Evolutionary conservation across 2,797 vertebrate genomes (phyloP), one percentile per base, ranked within the genome.

Genomic region (Silurus aristotelis): DNA sequence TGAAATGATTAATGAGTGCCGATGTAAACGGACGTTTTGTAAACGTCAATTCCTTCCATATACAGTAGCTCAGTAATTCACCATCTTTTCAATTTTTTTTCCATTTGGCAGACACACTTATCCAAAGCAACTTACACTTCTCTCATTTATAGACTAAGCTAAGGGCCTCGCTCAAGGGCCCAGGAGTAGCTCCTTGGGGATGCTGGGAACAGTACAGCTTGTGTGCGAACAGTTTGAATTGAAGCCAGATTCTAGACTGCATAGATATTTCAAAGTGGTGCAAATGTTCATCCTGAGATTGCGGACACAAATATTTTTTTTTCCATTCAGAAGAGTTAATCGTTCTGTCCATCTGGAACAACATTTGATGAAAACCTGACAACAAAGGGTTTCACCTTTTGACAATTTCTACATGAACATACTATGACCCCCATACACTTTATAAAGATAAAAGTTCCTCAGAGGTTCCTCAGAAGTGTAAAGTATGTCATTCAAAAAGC

Each of bases 1-100:
- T 85, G 81, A 89, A 66, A 83, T 77, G 75, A 56, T 87, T 89
- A 88, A 86, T 86, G 76, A 85, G 81, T 70, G 64, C 77, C 19
- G 56, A 64, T 56, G 38, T 15, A 85, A 38, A 86, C 43, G 67
- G 22, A 43, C 72, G 22, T 80, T 86, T 80, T 52, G 55, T 66
- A 82, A 27, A 84, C 79, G n/a, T 64, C 56, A 66, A 67, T 84
- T 87, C 73, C 82, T 85, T 89, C 83, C 72, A 48, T 82, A 82
- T 31, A 70, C 80, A 58, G 66, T 68, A 83, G 84, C 61, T 80
- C 38, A 58, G 80, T 20, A 71, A 38, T 66, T 82, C 81, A 55
- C 56, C 81, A 83, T 31, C 22, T 83, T 38, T 38, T 38, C 3
- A 38, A 4, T 38, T 38, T 38, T 3, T 3, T 38, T 38, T 38